These are phyloP conservation scores for Trachelus troglodyta DNA, from an alignment of 2,888 invertebrate species.

Conservation along the genomic window DNA sequence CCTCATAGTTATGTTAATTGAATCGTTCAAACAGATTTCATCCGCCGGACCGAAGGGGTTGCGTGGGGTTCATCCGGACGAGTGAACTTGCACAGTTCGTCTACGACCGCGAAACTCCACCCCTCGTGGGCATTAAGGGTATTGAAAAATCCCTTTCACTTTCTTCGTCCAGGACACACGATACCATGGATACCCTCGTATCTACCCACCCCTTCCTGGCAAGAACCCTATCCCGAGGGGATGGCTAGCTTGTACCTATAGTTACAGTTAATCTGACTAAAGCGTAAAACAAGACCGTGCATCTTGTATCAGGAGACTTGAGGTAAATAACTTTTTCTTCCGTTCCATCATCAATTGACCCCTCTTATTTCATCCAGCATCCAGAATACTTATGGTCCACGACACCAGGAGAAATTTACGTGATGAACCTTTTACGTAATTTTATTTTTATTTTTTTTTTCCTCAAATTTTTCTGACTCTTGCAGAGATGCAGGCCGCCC, in stretches of 20 bases:
- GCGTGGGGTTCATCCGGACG: constrained; percentile 4
- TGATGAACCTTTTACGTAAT: not conserved
- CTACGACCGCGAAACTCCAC: constrained; percentile 5
- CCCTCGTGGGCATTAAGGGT: not conserved
- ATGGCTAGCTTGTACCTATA: not conserved
- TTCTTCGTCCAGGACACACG: not conserved
- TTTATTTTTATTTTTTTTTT: not conserved
- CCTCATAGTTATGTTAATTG: constrained; percentile 35
- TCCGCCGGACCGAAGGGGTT: constrained; percentile 7
- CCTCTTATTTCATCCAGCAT: not conserved
- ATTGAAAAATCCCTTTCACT: not conserved
- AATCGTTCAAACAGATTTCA: constrained; percentile 34
- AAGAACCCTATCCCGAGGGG: not conserved
- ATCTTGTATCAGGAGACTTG: not conserved
- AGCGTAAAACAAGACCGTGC: not conserved
- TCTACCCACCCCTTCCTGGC: not conserved
- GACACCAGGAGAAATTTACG: not conserved
- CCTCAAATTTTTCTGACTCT: not conserved
- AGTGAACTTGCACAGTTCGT: not conserved
- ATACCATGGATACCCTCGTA: not conserved
- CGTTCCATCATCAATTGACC: not conserved
- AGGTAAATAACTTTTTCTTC: not conserved
- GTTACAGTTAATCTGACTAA: not conserved
- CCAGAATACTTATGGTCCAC: not conserved
- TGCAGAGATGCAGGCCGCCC: not conserved